Conservation (phyloP, 2,888 invertebrate species). For the Podabrus alpinus region DNA sequence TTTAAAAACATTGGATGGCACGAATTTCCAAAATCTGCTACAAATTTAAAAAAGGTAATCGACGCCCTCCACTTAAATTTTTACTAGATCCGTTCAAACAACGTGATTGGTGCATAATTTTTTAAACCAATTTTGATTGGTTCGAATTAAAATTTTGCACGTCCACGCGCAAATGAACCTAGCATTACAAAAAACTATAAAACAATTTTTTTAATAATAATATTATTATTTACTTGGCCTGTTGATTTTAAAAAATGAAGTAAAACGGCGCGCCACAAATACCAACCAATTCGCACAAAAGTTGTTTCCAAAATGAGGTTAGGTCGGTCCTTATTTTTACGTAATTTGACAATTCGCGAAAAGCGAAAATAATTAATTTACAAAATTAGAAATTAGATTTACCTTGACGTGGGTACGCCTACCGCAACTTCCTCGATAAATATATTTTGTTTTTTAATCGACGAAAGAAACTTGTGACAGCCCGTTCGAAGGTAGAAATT, state of each 20-base stretch:
- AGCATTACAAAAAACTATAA: background rate
- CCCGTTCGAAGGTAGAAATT: conserved; percentile 12
- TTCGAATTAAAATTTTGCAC: background rate
- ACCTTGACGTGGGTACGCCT: conserved; percentile 2
- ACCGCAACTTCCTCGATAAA: background rate
- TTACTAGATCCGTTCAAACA: too few species aligned
- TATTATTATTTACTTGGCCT: background rate
- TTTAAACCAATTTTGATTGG: background rate
- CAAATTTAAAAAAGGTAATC: too few species aligned
- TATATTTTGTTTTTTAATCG: conserved; percentile 1
- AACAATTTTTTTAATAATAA: background rate
- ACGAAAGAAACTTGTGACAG: conserved; percentile 8
- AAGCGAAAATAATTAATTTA: background rate
- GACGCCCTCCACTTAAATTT: too few species aligned
- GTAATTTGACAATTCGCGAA: conserved; percentile 16
- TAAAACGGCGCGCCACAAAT: background rate
- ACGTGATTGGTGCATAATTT: too few species aligned
- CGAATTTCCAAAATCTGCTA: too few species aligned
- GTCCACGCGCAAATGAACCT: background rate
- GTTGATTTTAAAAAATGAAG: background rate
- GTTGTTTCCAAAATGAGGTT: background rate
- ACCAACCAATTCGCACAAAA: background rate
- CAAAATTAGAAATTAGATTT: background rate
- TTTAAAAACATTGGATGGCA: too few species aligned
- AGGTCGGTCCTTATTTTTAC: background rate